Percentiles rank a stretch among this genome's conserved stretches.
Evolutionary conservation across 1,140 invertebrate species (phyloP).

Genomic region (Mactra quadrangularis): DNA sequence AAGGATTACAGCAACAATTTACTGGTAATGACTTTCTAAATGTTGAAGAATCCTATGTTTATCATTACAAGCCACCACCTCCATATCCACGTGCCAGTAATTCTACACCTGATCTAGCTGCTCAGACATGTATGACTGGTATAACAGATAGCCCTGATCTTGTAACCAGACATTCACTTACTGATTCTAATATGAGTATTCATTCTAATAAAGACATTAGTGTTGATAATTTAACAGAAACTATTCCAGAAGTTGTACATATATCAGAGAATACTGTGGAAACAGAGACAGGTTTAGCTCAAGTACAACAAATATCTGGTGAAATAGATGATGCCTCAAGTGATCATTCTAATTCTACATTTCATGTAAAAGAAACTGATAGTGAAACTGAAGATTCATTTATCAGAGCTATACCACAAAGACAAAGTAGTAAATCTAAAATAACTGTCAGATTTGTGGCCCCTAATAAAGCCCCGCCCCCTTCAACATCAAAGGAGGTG

Average conservation of each 20-base stretch:
- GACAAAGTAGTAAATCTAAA: constrained; percentile 69
- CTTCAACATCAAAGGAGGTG: constrained; percentile 78
- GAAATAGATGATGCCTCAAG: constrained; percentile 77
- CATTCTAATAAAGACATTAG: constrained; percentile 73
- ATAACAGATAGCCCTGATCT: constrained; percentile 88
- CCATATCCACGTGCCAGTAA: constrained; percentile 91
- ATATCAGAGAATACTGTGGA: constrained; percentile 38
- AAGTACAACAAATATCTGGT: constrained; percentile 29
- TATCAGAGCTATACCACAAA: constrained; percentile 56
- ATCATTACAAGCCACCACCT: constrained; percentile 90
- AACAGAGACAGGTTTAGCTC: constrained; percentile 33
- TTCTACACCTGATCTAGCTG: constrained; percentile 92
- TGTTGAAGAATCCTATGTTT: constrained; percentile 78
- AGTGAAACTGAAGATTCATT: constrained; percentile 62
- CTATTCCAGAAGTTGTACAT: constrained; percentile 51
- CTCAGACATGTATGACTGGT: constrained; percentile 68
- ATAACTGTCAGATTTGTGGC: constrained; percentile 77
- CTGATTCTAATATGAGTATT: constrained; percentile 61
- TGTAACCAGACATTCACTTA: constrained; percentile 85
- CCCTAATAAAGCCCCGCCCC: constrained; percentile 78
- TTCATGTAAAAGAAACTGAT: constrained; percentile 78
- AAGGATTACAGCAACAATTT: constrained; percentile 71
- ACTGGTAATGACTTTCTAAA: constrained; percentile 84
- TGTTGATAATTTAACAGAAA: constrained; percentile 73
- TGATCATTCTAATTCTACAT: constrained; percentile 78